Conservation (phyloP, 1,140 invertebrate genomes). For the Scaptodrosophila lebanonensis region DNA sequence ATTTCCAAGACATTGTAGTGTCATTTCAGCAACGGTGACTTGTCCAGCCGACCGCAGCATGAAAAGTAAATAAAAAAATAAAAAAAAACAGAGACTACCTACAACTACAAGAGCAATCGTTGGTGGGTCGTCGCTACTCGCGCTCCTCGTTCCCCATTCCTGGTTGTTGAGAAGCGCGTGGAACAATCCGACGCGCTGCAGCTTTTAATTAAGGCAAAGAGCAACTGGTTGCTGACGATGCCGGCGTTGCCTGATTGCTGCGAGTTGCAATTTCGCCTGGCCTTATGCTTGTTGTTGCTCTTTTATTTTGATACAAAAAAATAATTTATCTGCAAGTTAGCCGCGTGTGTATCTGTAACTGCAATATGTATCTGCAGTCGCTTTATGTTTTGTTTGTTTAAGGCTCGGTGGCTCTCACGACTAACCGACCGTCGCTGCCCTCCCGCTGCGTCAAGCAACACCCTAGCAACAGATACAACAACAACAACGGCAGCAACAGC, state of each 20-base stretch:
- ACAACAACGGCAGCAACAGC: too few species aligned
- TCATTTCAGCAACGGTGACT: conserved; percentile 60
- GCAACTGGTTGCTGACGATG: conserved; percentile 52
- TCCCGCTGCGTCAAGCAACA: conserved; percentile 67
- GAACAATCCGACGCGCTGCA: conserved; percentile 65
- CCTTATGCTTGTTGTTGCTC: too few species aligned
- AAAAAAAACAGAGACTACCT: conserved; percentile 15
- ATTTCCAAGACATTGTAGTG: conserved; percentile 72
- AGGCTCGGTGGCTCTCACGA: conserved; percentile 38
- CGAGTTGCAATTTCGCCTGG: too few species aligned
- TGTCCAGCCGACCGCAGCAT: conserved; percentile 58
- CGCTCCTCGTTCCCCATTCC: too few species aligned
- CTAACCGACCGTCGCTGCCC: conserved; percentile 19
- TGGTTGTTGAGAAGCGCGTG: too few species aligned
- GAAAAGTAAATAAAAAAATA: conserved; percentile 63
- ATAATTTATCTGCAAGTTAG: conserved; percentile 69
- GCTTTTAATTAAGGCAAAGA: conserved; percentile 72
- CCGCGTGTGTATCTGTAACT: conserved; percentile 49
- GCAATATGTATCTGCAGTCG: conserved; percentile 32
- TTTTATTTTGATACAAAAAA: conserved; percentile 13
- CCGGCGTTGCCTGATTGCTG: too few species aligned
- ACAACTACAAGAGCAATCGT: background rate
- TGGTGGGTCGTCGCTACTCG: too few species aligned
- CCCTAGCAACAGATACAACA: conserved; percentile 39
- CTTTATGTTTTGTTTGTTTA: conserved; percentile 53